Conservation (phyloP, 2,113 vertebrate genomes). For the Equus quagga region DNA sequence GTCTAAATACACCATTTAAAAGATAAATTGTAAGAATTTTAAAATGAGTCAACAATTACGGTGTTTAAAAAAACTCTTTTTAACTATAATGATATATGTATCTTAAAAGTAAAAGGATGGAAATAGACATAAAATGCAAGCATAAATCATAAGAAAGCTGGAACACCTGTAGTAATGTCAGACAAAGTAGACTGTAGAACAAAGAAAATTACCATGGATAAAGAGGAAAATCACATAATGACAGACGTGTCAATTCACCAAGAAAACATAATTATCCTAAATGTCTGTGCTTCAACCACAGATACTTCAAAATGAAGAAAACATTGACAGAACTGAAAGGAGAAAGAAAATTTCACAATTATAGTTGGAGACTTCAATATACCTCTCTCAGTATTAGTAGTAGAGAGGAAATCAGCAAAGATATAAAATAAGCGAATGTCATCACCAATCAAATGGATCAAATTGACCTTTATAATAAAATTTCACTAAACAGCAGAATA, state of each 20-base stretch:
- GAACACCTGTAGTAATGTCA: not conserved
- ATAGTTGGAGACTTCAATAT: not conserved
- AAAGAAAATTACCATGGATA: not conserved
- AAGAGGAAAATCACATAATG: not conserved
- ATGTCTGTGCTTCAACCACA: not conserved
- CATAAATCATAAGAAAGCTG: not conserved
- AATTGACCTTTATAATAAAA: not conserved
- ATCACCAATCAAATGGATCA: not conserved
- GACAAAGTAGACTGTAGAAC: not conserved
- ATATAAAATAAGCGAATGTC: not conserved
- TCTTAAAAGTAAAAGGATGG: not conserved
- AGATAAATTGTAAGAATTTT: not conserved
- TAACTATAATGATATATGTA: not conserved
- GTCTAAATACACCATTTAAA: not conserved
- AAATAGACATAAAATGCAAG: not conserved
- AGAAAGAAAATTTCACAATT: not conserved
- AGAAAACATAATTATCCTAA: not conserved
- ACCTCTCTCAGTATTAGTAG: not conserved
- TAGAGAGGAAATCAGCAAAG: not conserved
- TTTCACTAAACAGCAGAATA: not conserved
- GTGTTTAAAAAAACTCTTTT: not conserved
- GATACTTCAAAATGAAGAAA: not conserved
- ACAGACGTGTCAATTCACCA: not conserved
- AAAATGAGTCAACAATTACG: not conserved
- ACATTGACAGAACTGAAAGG: not conserved